Evolutionary conservation across 2,797 vertebrate genomes (phyloP).

Genomic region (Urosaurus nigricauda): DNA sequence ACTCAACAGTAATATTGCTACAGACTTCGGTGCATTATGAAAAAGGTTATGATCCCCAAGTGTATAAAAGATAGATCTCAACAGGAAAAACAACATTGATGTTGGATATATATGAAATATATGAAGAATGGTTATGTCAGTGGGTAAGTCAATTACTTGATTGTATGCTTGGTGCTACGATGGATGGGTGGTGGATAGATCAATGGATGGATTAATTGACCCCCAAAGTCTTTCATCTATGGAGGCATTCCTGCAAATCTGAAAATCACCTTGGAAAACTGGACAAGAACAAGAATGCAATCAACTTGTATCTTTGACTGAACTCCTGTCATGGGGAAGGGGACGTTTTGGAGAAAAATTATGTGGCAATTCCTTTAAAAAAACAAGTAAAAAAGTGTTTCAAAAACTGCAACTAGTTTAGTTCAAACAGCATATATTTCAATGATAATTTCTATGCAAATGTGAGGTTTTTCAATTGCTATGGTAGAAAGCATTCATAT

Average conservation of each 20-base stretch:
- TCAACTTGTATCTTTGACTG: not conserved
- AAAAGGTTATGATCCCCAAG: slow-evolving; percentile 20
- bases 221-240: not conserved
- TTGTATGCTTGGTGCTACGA: slow-evolving; percentile 9
- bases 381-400: no score
- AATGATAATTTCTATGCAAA: not conserved
- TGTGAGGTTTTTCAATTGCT: not conserved
- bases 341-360: not conserved
- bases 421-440: not conserved
- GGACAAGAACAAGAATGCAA: not conserved
- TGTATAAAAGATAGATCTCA: slow-evolving; percentile 10
- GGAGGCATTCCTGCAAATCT: not conserved
- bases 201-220: slow-evolving; percentile 22
- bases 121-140: slow-evolving; percentile 26
- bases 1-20: slow-evolving; percentile 3
- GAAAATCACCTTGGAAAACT: slow-evolving; percentile 1
- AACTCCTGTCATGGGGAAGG: not conserved
- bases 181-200: slow-evolving; percentile 16
- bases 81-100: slow-evolving; percentile 19
- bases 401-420: not conserved
- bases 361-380: no score
- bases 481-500: slow-evolving; percentile 46
- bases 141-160: slow-evolving; percentile 31
- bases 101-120: slow-evolving; percentile 6
- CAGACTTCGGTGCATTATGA: slow-evolving; percentile 14